Evolutionary conservation across 2,888 invertebrate species (phyloP).

Genomic region (Teinopalpus imperialis): DNA sequence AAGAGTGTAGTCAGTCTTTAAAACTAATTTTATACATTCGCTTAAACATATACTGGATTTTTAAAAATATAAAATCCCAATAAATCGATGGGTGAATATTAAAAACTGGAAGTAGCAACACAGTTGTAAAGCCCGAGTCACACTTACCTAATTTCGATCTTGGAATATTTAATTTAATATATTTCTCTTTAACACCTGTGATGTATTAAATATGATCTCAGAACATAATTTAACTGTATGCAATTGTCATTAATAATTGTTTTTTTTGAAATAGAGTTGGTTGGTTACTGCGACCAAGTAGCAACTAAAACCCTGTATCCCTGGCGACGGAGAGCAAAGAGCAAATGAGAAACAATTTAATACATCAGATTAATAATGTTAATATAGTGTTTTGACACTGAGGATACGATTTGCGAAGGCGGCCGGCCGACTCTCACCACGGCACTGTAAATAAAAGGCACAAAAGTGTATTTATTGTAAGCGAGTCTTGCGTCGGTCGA

Average conservation of each 20-base stretch:
- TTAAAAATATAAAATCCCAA: no score
- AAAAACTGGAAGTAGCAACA: slow-evolving; percentile 5
- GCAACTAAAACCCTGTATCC: slow-evolving; percentile 50
- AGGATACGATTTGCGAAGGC: slow-evolving; percentile 8
- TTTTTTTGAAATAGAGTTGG: slow-evolving; percentile 61
- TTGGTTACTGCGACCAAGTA: slow-evolving; percentile 48
- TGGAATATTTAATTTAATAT: slow-evolving; percentile 50
- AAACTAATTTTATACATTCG: not conserved
- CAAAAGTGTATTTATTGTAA: slow-evolving; percentile 57
- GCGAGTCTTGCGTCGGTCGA: slow-evolving; percentile 35
- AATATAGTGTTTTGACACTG: slow-evolving; percentile 35
- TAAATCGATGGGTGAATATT: not conserved
- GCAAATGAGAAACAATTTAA: slow-evolving; percentile 77
- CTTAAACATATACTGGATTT: no score
- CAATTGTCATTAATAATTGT: slow-evolving; percentile 74
- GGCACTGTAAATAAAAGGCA: slow-evolving; percentile 69
- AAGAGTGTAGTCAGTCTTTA: no score
- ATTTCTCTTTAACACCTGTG: slow-evolving; percentile 83
- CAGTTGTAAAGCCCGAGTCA: slow-evolving; percentile 17
- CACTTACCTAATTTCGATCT: slow-evolving; percentile 37
- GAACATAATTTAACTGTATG: slow-evolving; percentile 79
- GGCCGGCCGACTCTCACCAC: slow-evolving; percentile 22
- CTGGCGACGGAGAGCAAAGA: slow-evolving; percentile 45
- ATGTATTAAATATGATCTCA: slow-evolving; percentile 86
- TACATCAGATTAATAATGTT: slow-evolving; percentile 66